Conservation (phyloP, 2,113 vertebrate genomes). For the Equus quagga region DNA sequence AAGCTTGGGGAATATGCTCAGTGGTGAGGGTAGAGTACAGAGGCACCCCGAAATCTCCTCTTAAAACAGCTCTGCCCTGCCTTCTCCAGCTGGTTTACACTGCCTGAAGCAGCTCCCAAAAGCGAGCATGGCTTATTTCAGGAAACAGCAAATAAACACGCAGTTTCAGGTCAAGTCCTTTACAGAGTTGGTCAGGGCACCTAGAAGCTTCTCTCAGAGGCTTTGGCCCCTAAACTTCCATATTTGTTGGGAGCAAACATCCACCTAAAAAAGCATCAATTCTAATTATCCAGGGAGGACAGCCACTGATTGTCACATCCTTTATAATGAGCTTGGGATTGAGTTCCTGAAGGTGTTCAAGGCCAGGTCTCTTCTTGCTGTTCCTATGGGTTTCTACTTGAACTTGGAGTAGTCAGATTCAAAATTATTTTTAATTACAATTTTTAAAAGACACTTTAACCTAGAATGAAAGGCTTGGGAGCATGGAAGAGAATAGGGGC, state of each 20-base stretch:
- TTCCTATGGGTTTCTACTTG: conserved; percentile 42
- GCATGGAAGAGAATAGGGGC: neutral
- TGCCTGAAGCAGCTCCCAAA: conserved; percentile 74
- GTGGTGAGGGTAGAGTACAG: conserved; percentile 72
- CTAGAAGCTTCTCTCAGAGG: conserved; percentile 74
- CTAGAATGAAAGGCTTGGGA: neutral
- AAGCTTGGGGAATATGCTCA: conserved; percentile 80
- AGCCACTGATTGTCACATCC: conserved; percentile 31
- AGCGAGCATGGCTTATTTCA: conserved; percentile 82
- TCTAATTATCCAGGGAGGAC: conserved; percentile 51
- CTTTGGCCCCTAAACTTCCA: conserved; percentile 58
- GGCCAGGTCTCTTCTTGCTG: neutral
- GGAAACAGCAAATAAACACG: conserved; percentile 81
- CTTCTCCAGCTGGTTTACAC: conserved; percentile 71
- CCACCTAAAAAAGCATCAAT: conserved; percentile 46
- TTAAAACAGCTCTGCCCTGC: conserved; percentile 71
- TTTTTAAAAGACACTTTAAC: conserved; percentile 44
- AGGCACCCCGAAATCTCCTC: conserved; percentile 65
- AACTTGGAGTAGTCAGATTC: conserved; percentile 62
- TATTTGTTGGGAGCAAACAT: conserved; percentile 59
- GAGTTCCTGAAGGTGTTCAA: conserved; percentile 54
- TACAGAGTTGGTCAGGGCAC: conserved; percentile 74
- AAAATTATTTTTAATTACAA: conserved; percentile 73
- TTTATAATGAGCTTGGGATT: conserved; percentile 61
- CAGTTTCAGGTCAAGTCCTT: conserved; percentile 83